phyloP scores from a whole-genome alignment of 2,888 invertebrate species.

The Phortica okadai region DNA sequence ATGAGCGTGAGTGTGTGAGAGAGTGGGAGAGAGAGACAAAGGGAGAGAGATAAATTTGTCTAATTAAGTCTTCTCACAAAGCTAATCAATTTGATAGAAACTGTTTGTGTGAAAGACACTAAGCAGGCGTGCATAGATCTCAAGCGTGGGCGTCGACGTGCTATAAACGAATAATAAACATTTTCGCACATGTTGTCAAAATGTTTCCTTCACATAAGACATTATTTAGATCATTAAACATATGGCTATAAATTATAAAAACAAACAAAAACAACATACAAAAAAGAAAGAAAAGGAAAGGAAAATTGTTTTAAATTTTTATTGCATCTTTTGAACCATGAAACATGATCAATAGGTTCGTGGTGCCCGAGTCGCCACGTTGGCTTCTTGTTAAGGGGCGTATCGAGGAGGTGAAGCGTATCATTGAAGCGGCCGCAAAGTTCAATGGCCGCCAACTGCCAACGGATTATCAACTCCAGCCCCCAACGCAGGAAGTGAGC shows the following conservation, averaged over 20 bases:
- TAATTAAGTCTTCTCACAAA: too few relatives aligned
- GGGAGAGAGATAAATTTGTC: too few relatives aligned
- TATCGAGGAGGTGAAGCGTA: conserved; percentile 82
- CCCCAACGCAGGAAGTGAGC: conserved; percentile 78
- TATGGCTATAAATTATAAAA: background rate
- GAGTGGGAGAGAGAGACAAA: too few relatives aligned
- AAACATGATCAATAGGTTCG: conserved; percentile 78
- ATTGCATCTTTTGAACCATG: background rate
- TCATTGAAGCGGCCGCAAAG: conserved; percentile 82
- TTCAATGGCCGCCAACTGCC: conserved; percentile 82
- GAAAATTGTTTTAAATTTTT: background rate
- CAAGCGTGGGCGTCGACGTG: conserved; percentile 53
- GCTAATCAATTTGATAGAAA: too few relatives aligned
- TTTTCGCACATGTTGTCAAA: conserved; percentile 9
- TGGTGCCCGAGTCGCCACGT: conserved; percentile 87
- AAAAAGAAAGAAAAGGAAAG: background rate
- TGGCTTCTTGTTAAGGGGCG: conserved; percentile 86
- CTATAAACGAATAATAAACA: conserved; percentile 44
- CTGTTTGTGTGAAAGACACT: too few relatives aligned
- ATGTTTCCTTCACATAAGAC: background rate
- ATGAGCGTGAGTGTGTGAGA: too few relatives aligned
- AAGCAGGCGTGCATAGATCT: too few relatives aligned
- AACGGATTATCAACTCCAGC: conserved; percentile 82
- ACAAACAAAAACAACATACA: conserved; percentile 5
- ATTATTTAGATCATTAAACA: conserved; percentile 28